These are phyloP conservation scores for Erethizon dorsatum DNA, from an alignment of 2,797 vertebrate species.

Conservation along the genomic window DNA sequence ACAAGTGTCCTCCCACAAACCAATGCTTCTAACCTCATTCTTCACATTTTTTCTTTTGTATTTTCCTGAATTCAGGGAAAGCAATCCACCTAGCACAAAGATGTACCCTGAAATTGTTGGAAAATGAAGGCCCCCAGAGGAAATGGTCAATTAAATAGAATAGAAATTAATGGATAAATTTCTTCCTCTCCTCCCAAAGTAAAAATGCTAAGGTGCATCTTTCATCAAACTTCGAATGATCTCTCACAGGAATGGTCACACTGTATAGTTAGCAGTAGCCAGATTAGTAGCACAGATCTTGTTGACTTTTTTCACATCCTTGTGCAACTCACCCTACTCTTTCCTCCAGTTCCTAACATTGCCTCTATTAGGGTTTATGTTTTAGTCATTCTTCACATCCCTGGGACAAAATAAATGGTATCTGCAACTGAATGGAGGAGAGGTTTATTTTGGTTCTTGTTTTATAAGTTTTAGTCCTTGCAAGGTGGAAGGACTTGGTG, in stretches of 20 bases:
- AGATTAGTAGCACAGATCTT: accelerated
- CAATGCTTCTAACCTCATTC: too few relatives aligned
- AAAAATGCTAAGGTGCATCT: not conserved
- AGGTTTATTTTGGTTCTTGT: not conserved
- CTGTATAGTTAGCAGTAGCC: accelerated
- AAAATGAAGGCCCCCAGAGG: not conserved
- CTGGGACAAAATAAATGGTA: not conserved
- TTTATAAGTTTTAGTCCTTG: not conserved
- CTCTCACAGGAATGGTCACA: accelerated
- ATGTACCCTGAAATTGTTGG: not conserved
- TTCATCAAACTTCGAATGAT: not conserved
- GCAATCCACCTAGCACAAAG: not conserved
- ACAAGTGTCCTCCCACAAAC: not conserved
- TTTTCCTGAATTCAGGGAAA: not conserved
- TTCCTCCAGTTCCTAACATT: not conserved
- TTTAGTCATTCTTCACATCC: not conserved
- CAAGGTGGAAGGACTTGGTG: not conserved
- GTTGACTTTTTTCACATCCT: not conserved
- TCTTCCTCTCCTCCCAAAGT: not conserved
- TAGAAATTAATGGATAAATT: not conserved
- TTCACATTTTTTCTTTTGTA: not conserved
- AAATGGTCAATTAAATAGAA: not conserved
- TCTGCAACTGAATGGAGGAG: not conserved
- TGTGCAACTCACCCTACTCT: not conserved
- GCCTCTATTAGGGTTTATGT: not conserved